These are phyloP conservation scores for Dendronephthya gigantea DNA, from an alignment of 64 coral and sea anemone genomes.

Conservation along the genomic window DNA sequence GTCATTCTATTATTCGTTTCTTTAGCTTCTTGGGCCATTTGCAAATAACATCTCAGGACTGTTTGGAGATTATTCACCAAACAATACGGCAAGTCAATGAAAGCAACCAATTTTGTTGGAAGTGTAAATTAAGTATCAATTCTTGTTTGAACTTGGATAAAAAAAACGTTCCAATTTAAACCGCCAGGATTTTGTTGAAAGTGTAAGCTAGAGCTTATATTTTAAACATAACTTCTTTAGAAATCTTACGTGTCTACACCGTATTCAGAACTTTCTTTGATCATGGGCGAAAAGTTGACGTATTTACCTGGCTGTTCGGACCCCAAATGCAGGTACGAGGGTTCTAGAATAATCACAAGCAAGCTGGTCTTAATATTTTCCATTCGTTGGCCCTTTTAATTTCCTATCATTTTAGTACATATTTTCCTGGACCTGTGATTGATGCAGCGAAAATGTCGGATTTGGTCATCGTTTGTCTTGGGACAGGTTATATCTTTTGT, in stretches of 20 bases:
- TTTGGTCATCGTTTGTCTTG: conserved; percentile 42
- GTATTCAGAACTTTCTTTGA: neutral
- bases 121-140: neutral
- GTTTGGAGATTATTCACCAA: conserved; percentile 37
- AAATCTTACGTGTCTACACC: neutral
- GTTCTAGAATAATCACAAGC: no score
- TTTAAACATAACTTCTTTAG: neutral
- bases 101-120: neutral
- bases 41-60: conserved; percentile 23
- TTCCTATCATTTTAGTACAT: conserved; percentile 22
- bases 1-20: neutral
- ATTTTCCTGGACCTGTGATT: conserved; percentile 23
- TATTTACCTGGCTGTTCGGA: conserved; percentile 1
- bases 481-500: conserved; percentile 15
- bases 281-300: conserved; percentile 17
- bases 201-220: neutral
- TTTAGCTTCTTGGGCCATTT: conserved; percentile 41
- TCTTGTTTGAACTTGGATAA: no score
- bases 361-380: no score
- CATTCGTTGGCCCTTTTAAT: no score
- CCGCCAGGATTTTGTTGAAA: no score
- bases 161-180: no score
- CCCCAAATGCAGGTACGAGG: conserved; percentile 13
- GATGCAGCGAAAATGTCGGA: conserved; percentile 23
- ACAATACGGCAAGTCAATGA: conserved; percentile 14